Percentiles rank a stretch among this genome's conserved stretches.
Evolutionary conservation across 2,113 vertebrate genomes (phyloP).

Genomic region (Ammodytes marinus): DNA sequence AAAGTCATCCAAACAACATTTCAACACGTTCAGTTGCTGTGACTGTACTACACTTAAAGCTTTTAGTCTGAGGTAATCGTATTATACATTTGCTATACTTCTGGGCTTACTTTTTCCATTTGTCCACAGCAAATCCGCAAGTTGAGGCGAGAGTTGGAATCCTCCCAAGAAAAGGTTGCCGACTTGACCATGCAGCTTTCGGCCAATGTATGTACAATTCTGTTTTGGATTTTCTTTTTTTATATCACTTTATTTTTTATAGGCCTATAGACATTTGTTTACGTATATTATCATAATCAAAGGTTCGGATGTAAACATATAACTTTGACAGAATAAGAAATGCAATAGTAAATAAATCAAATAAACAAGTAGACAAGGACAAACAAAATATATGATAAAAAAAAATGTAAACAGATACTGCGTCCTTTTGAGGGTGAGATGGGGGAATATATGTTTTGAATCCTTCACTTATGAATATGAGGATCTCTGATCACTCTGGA

Average conservation of each 20-base stretch:
- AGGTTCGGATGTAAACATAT: too few species aligned
- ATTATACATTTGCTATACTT: not conserved
- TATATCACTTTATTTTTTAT: not conserved
- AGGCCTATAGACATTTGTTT: not conserved
- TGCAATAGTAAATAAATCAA: too few species aligned
- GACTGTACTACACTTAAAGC: not conserved
- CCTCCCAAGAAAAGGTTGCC: slow-evolving; percentile 97
- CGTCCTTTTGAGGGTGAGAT: slow-evolving; percentile 8
- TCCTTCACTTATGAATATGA: not conserved
- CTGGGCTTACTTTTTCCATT: slow-evolving; percentile 11
- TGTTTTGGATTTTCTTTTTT: not conserved
- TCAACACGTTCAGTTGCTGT: not conserved
- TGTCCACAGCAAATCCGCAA: slow-evolving; percentile 94
- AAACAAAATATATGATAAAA: too few species aligned
- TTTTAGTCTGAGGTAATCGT: not conserved
- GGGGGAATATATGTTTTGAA: not conserved
- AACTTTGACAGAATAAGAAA: too few species aligned
- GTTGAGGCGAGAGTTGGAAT: slow-evolving; percentile 93
- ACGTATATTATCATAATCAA: not conserved
- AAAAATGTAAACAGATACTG: not conserved
- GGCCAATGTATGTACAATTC: slow-evolving; percentile 89
- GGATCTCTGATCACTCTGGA: not conserved
- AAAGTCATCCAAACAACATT: slow-evolving; percentile 7
- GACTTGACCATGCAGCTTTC: slow-evolving; percentile 94
- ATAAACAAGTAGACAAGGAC: too few species aligned